A percentile compares a stretch with the other conserved stretches of the same genome.
Conservation (phyloP, 92 coral and sea anemone genomes). For the Palythoa heliodiscus region DNA sequence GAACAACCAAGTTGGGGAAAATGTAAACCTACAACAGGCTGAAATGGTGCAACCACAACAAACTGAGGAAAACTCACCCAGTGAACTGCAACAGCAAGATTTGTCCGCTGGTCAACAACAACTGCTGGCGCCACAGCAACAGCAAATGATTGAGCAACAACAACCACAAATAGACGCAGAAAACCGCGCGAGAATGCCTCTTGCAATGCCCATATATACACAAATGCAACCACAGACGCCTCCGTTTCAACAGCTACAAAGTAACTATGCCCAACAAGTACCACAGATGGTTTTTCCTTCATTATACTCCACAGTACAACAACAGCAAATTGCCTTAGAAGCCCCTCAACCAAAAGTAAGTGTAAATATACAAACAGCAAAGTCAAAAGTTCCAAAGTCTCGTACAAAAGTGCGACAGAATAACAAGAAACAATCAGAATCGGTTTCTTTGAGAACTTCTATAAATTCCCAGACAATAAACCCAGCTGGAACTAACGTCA, state of each 20-base stretch:
- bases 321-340: constrained; percentile 28
- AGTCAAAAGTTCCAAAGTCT: constrained; percentile 53
- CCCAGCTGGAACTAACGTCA: constrained; percentile 16
- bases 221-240: constrained; percentile 7
- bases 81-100: constrained; percentile 19
- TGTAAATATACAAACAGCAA: constrained; percentile 68
- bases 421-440: constrained; percentile 15
- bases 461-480: constrained; percentile 18
- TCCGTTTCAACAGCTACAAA: constrained; percentile 38
- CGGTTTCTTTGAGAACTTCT: constrained; percentile 11
- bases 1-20: constrained; percentile 1
- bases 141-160: constrained; percentile 25
- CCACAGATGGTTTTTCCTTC: constrained; percentile 46
- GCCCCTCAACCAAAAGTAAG: constrained; percentile 55
- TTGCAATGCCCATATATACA: neutral
- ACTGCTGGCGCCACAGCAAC: constrained; percentile 36
- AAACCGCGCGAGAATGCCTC: constrained; percentile 19
- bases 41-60: neutral
- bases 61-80: neutral
- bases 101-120: constrained; percentile 37
- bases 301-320: constrained; percentile 6
- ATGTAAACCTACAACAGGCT: neutral
- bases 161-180: constrained; percentile 32
- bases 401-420: neutral
- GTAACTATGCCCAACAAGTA: constrained; percentile 3